Evolutionary conservation across 2,888 invertebrate genomes (phyloP), one percentile per base, ranked within the genome.

Genomic region (Ethmia dodecea): DNA sequence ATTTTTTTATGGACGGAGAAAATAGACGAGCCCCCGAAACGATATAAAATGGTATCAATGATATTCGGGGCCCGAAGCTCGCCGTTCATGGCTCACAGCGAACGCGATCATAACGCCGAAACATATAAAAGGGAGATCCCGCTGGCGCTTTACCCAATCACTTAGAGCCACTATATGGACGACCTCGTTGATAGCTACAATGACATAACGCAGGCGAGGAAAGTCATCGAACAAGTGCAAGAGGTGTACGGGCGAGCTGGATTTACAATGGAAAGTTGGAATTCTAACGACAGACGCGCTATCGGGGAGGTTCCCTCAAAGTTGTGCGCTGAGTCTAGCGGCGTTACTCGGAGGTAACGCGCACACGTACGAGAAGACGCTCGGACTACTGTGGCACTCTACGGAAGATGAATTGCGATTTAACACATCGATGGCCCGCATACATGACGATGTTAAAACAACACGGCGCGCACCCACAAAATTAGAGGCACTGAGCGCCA

Each of bases 131-230:
- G 10, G 3, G 1, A n/a, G 3, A n/a, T 16, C 16, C 28, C 28
- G n/a, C n/a, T 3, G 2, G 28, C 28, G 15, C n/a, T 10, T 1
- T 10, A 16, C 10, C 15, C 28, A 4, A 28, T 28, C 2, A 28
- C 15, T 13, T 3, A 16, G 10, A 16, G 28, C 8, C 28, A 28
- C 10, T 30, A 31, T n/a, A 25, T 31, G 31, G 24, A 25, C 25
- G 25, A 25, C 10, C 10, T n/a, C 14, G 24, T 25, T 3, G 29
- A 25, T 10, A 24, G 24, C 9, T 30, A 12, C n/a, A 10, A 30
- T 3, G 2, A 2, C 4, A 6, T 9, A 10, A 6, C 18, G 5
- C 15, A 28, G 3, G 28, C 28, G 8, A 10, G 2, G 2, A 11
- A 3, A 5, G 14, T 13, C 12, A 4, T n/a, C 5, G n/a, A 12